Conservation (phyloP, 2,797 vertebrate species). For the Loriculus beryllinus region DNA sequence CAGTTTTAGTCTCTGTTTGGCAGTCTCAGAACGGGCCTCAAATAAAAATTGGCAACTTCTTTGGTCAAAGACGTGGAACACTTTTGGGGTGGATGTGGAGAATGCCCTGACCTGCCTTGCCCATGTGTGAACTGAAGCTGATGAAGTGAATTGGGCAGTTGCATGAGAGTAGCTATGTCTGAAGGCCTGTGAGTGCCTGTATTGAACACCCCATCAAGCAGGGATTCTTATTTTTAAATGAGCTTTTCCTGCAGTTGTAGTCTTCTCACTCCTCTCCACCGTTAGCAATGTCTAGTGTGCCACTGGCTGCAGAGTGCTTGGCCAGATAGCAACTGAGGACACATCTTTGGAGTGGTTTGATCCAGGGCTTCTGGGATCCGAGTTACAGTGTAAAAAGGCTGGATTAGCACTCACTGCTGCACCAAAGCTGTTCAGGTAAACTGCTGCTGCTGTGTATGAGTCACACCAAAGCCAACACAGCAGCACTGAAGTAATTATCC, state of each 20-base stretch:
- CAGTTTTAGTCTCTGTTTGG: not conserved
- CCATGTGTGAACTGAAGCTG: not conserved
- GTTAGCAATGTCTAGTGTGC: not conserved
- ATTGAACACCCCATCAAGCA: not conserved
- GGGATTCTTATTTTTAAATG: not conserved
- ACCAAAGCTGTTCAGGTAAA: not conserved
- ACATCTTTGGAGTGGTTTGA: not conserved
- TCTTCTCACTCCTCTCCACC: not conserved
- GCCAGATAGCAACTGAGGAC: not conserved
- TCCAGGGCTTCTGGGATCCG: not conserved
- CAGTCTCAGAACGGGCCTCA: not conserved
- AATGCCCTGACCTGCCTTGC: not conserved
- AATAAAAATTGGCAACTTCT: not conserved
- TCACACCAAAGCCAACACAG: not conserved
- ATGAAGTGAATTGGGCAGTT: not conserved
- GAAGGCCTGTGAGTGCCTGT: not conserved
- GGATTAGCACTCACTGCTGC: not conserved
- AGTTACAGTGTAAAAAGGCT: not conserved
- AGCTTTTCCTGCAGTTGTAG: not conserved
- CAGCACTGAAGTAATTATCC: not conserved
- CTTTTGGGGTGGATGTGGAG: not conserved
- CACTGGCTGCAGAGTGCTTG: not conserved
- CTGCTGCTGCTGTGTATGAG: not conserved
- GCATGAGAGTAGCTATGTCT: not conserved
- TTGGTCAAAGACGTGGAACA: not conserved